Evolutionary conservation across 2,113 vertebrate species (phyloP), one percentile per base, ranked within the genome.

Genomic region (Cisticola juncidis): DNA sequence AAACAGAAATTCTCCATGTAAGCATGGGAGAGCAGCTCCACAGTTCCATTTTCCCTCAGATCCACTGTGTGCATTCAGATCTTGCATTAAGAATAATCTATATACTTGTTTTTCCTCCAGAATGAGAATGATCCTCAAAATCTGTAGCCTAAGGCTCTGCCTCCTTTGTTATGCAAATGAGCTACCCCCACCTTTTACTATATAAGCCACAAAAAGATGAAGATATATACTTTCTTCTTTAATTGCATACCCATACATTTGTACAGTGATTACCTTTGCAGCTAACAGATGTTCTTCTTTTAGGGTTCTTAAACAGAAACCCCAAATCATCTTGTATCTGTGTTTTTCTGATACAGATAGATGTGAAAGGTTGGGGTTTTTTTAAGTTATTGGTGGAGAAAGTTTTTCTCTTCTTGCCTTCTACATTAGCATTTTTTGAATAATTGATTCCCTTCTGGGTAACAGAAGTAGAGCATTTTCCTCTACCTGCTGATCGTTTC

Each of bases 381-480:
- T 70, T 65, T 24, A 22, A 58, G 25, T 42, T 70, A n/a, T 62
- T 50, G 35, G 54, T 86, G 42, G 42, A 80, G 40, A 65, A 82
- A 76, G 36, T 25, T 88, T 70, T 90, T 68, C 33, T 82, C 54
- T 77, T 33, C 66, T 86, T 91, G 70, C 61, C 54, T 92, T 93
- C 51, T 50, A 51, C 42, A 54, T 77, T 86, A 91, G 42, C 5
- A 7, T 61, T 86, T 94, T 86, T 33, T 79, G 35, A 94, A 73
- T 93, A 91, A 92, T 90, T 89, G 4, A 82, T 84, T 90, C 66
- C 36, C 45, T 85, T 92, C 89, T 77, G 66, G 35, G 62, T 45
- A 94, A 82, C 80, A 91, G 50, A 13, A 94, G 71, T 42, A 80
- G 81, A 94, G 51, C 56, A 11, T 86, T 95, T 93, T 95, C 50